Conservation (phyloP, 2,888 invertebrate genomes). For the Ferrisia virgata region DNA sequence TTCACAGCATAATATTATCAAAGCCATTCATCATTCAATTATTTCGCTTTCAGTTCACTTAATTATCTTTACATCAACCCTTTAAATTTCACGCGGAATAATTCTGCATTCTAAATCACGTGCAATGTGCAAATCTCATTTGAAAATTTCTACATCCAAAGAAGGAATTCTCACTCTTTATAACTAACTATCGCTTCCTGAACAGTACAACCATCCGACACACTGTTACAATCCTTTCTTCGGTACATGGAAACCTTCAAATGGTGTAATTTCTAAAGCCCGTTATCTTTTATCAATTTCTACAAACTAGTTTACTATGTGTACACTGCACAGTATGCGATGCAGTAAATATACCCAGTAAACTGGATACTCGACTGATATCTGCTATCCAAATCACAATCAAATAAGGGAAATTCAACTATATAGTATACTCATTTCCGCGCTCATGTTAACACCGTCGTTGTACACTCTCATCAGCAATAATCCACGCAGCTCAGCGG, state of each 20-base stretch:
- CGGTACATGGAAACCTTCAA: neutral
- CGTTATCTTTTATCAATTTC: slow-evolving; percentile 3
- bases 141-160: neutral
- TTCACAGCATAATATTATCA: too few relatives aligned
- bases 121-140: neutral
- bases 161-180: neutral
- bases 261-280: neutral
- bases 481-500: neutral
- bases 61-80: too few relatives aligned
- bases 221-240: neutral
- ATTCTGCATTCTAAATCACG: neutral
- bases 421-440: neutral
- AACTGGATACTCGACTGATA: neutral
- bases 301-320: neutral
- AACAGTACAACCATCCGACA: neutral
- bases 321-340: too few relatives aligned
- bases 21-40: too few relatives aligned
- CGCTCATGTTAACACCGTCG: slow-evolving; percentile 4
- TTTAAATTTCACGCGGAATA: neutral
- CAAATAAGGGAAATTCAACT: slow-evolving; percentile 27
- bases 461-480: neutral
- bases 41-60: too few relatives aligned
- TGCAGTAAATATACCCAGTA: neutral
- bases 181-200: neutral
- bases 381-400: slow-evolving; percentile 6